phyloP scores from a whole-genome alignment of 2,797 vertebrate species.

The Bufotes viridis region DNA sequence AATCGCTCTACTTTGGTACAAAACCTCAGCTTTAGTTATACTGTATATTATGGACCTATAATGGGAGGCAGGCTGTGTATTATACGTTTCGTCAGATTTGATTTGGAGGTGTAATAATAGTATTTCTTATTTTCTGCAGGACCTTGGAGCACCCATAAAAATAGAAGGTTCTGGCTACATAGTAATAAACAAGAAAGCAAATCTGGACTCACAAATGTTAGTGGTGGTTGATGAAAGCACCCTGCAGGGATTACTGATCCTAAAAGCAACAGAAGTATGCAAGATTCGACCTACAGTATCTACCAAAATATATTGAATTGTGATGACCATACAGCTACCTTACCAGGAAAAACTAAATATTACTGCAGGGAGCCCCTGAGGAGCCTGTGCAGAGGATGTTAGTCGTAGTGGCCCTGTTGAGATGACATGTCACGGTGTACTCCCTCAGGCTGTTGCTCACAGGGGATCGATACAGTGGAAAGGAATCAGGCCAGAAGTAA shows the following conservation, averaged over 20 bases:
- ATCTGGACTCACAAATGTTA: constrained; percentile 70
- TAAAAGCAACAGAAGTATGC: constrained; percentile 72
- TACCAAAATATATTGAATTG: not conserved
- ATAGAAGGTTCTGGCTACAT: constrained; percentile 74
- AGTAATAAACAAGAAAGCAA: constrained; percentile 65
- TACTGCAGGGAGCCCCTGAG: too few species aligned
- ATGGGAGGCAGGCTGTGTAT: not conserved
- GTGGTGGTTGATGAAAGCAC: constrained; percentile 71
- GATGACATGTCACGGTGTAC: too few species aligned
- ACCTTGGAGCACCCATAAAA: constrained; percentile 75
- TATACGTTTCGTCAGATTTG: not conserved
- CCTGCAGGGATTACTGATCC: constrained; percentile 69
- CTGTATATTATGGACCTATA: not conserved
- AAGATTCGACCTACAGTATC: not conserved
- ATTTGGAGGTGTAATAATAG: not conserved
- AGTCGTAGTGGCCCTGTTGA: too few species aligned
- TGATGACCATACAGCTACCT: not conserved
- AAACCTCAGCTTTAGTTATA: not conserved
- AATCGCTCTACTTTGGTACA: not conserved
- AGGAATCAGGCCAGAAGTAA: too few species aligned
- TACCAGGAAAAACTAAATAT: not conserved
- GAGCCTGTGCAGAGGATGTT: too few species aligned
- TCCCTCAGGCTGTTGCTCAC: too few species aligned
- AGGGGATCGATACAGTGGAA: too few species aligned
- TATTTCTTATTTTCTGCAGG: constrained; percentile 66